Evolutionary conservation across 2,888 invertebrate genomes (phyloP), one percentile per base, ranked within the genome.

Genomic region (Metellina segmentata): DNA sequence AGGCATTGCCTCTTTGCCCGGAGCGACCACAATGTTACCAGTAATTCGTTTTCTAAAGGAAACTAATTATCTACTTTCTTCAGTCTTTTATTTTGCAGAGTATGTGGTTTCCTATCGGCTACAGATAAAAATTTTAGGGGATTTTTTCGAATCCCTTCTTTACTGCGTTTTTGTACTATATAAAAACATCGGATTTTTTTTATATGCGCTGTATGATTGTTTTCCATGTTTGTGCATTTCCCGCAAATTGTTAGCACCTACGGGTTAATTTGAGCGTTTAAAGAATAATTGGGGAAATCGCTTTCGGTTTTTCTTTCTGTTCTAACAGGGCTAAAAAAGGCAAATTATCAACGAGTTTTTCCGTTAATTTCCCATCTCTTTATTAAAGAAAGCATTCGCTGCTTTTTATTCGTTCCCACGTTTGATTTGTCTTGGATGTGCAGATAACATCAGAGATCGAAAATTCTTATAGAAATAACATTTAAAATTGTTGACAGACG

Each of bases 31-130:
- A 7, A 61, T 16, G 79, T 61, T 61, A 61, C 61, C 16, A 61
- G 79, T 13, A 79, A 79, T 79, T 79, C 61, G 16, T 6, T 49
- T 77, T 51, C 51, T 77, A 49, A 77, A n/a, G n/a, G 34, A 79
- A 77, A 61, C 79, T 79, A 79, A 79, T 79, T 61, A 61, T 61
- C 61, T 79, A 61, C 79, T 69, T 19, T 7, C 34, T 7, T 61
- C 34, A 6, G 20, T 16, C 49, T 53, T 61, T 79, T 79, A 61
- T 6, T 34, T 69, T 79, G 19, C 13, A 9, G 8, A 34, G 61
- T 4, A n/a, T 20, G 20, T 1, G 79, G 53, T 61, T 48, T 34
- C 61, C n/a, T 61, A 61, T 61, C 61, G 61, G 61, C 61, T 61
- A 61, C 61, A 16, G 61, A 16, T 9, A 61, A 16, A 61, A 61